phyloP scores from a whole-genome alignment of 37 sponge, comb jelly and placozoan genomes.

The Cliona cf. orientalis region DNA sequence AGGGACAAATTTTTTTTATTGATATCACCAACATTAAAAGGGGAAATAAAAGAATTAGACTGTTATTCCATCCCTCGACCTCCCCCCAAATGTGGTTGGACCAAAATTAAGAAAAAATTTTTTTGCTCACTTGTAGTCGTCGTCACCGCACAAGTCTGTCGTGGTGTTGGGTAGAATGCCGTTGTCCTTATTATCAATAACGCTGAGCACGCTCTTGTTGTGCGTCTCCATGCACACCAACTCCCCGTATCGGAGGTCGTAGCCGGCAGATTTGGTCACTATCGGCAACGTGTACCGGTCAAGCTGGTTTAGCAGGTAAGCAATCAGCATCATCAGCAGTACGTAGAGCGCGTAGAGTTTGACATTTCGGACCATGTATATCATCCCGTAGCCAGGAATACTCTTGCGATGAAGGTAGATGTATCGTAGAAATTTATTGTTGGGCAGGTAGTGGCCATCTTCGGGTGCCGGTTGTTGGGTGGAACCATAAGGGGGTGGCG shows the following conservation, averaged over 20 bases:
- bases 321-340: conserved; percentile 59
- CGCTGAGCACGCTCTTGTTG: background rate
- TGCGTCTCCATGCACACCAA: conserved; percentile 12
- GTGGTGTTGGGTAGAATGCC: background rate
- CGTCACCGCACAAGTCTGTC: conserved; percentile 5
- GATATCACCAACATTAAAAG: too few species aligned
- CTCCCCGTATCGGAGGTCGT: conserved; percentile 77
- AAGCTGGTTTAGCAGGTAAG: conserved; percentile 86
- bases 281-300: conserved; percentile 87
- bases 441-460: background rate
- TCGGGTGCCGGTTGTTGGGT: background rate
- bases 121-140: background rate
- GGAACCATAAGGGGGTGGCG: background rate
- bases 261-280: conserved; percentile 62
- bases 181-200: background rate
- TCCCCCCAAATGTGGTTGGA: too few species aligned
- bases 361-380: conserved; percentile 14
- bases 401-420: conserved; percentile 18
- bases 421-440: background rate
- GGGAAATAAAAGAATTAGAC: too few species aligned
- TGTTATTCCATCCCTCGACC: too few species aligned
- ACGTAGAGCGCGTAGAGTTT: conserved; percentile 68
- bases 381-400: conserved; percentile 68
- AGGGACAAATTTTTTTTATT: too few species aligned
- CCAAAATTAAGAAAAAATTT: background rate